Evolutionary conservation across 1,140 invertebrate genomes (phyloP), one percentile per base, ranked within the genome.

Genomic region (Rhagoletis zephyria): DNA sequence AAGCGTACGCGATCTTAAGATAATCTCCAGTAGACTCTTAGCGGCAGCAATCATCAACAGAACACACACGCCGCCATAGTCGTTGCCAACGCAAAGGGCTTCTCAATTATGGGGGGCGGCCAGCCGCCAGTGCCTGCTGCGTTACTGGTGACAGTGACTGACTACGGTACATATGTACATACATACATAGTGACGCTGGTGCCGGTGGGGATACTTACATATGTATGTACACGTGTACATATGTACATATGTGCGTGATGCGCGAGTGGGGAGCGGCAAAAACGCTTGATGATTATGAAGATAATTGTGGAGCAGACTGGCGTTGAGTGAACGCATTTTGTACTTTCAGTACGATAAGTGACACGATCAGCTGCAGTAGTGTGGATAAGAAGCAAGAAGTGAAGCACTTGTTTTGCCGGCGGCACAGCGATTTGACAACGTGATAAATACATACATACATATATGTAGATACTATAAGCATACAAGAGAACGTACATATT

Each of bases 341-440:
- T 81, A 81, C 16, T 81, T 81, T 81, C 74, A 81, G 74, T 81
- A 81, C 74, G 74, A 81, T 81, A 81, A 81, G 74, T 81, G 74
- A 81, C 74, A 56, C 42, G 74, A 81, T 81, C 74, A 81, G 74
- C 74, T 81, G 74, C 74, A 56, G 74, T 81, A 81, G 74, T 81
- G 74, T 81, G 74, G 74, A 81, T 81, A 81, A 81, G 74, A 81
- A 81, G 74, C 74, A 81, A 56, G 40, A 81, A 81, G n/a, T 56
- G 19, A 19, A 42, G 74, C 45, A 19, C 48, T 30, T 51, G 48
- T 81, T 51, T 19, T 12, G 74, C n/a, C 74, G 30, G 30, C n/a
- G 30, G 30, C 30, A 30, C 30, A 30, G 30, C 45, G 64, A 40
- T 14, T n/a, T 16, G 9, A 9, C 74, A 81, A 3, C 74, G 70